These are phyloP conservation scores for Meles meles DNA, from an alignment of 2,113 vertebrate species.

Conservation along the genomic window DNA sequence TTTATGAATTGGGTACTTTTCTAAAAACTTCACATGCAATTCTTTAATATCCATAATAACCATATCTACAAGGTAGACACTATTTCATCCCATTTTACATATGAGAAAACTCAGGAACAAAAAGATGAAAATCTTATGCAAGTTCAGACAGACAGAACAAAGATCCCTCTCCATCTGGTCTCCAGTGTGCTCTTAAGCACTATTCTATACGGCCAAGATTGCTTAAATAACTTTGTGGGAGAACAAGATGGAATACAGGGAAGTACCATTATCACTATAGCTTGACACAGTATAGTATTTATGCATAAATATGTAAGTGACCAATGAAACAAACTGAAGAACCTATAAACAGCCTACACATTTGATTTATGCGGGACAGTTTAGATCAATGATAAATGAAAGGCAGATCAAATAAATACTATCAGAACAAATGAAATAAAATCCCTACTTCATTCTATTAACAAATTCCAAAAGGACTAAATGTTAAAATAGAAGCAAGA, in stretches of 20 bases:
- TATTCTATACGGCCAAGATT: neutral
- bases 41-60: neutral
- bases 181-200: neutral
- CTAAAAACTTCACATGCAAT: neutral
- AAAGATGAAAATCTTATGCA: neutral
- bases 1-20: neutral
- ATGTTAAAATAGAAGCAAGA: neutral
- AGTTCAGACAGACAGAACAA: neutral
- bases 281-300: neutral
- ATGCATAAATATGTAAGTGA: neutral
- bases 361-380: neutral
- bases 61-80: neutral
- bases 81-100: neutral
- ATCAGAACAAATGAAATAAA: neutral
- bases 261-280: neutral
- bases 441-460: neutral
- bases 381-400: conserved; percentile 8
- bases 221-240: neutral
- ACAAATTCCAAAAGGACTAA: neutral
- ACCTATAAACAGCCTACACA: neutral
- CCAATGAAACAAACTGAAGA: neutral
- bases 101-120: neutral
- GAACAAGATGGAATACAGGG: neutral
- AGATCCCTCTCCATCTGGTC: neutral
- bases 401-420: neutral